Evolutionary conservation across 2,888 invertebrate species (phyloP).

Genomic region (Dynastes grantii): DNA sequence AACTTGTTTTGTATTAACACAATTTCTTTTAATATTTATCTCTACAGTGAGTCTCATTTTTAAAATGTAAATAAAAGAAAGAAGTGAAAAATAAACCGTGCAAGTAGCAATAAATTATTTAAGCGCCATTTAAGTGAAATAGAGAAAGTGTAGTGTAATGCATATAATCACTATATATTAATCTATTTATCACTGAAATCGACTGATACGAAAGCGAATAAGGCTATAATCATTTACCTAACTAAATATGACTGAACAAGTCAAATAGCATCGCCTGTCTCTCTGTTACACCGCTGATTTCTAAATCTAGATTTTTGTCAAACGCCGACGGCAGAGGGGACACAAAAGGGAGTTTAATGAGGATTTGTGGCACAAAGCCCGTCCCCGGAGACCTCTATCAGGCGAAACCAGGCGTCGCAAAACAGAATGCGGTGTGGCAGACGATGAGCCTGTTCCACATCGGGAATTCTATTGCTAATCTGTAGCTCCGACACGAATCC

Average conservation of each 20-base stretch:
- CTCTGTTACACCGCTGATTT: conserved; percentile 38
- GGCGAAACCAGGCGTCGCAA: conserved; percentile 67
- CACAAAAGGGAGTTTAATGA: conserved; percentile 69
- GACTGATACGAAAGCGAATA: background rate
- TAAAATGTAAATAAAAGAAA: no score
- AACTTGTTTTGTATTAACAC: background rate
- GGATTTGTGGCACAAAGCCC: conserved; percentile 69
- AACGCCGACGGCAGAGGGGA: conserved; percentile 45
- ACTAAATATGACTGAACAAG: conserved; percentile 10
- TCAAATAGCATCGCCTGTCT: background rate
- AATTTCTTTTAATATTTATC: no score
- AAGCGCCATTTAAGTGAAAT: no score
- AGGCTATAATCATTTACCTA: background rate
- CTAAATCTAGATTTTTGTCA: conserved; percentile 49
- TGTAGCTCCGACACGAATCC: conserved; percentile 47
- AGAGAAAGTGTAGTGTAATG: no score
- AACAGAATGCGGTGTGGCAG: conserved; percentile 56
- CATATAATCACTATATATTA: no score
- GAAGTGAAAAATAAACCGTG: no score
- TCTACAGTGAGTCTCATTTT: no score
- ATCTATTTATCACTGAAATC: no score
- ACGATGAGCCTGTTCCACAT: conserved; percentile 47
- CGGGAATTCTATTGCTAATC: conserved; percentile 50
- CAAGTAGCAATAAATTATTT: no score
- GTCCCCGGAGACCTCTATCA: conserved; percentile 68